These are phyloP conservation scores for Pilophorus perplexus DNA, from an alignment of 2,888 invertebrate genomes.

Conservation along the genomic window DNA sequence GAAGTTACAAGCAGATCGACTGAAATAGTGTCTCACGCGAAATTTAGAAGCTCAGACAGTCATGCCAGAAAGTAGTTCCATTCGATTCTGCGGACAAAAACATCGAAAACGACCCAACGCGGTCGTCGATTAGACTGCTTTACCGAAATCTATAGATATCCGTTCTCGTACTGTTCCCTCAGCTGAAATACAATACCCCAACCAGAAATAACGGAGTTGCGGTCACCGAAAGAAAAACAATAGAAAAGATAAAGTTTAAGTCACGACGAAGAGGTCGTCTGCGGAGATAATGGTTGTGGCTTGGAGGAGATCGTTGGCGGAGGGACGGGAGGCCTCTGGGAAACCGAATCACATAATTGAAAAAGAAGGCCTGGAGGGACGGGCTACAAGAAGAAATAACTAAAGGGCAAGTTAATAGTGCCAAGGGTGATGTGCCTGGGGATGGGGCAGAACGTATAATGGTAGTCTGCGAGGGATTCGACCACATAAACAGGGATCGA, in stretches of 20 bases:
- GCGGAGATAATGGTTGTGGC: slow-evolving; percentile 13
- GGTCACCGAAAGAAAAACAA: slow-evolving; percentile 13
- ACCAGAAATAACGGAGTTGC: slow-evolving; percentile 14
- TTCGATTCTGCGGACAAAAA: too few relatives aligned
- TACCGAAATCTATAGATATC: slow-evolving; percentile 5
- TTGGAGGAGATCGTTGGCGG: neutral
- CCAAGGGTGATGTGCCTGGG: neutral
- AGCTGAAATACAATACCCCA: slow-evolving; percentile 5
- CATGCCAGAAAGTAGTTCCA: too few relatives aligned
- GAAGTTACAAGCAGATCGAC: too few relatives aligned
- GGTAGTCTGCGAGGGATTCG: slow-evolving; percentile 6
- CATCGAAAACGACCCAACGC: too few relatives aligned
- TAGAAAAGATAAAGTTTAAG: slow-evolving; percentile 22
- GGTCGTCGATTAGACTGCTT: too few relatives aligned
- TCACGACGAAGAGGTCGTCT: slow-evolving; percentile 17
- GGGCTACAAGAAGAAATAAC: slow-evolving; percentile 24
- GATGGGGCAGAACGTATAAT: neutral
- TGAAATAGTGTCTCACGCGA: too few relatives aligned
- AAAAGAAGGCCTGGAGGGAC: slow-evolving; percentile 26
- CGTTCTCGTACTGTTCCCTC: neutral
- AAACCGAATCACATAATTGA: slow-evolving; percentile 28
- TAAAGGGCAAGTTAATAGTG: slow-evolving; percentile 22
- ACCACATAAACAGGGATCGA: slow-evolving; percentile 8
- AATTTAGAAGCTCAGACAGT: too few relatives aligned
- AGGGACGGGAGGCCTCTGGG: slow-evolving; percentile 3